A percentile compares a stretch with the other conserved stretches of the same genome.
Conservation (phyloP, 2,113 vertebrate genomes). For the Hypanus sabinus region DNA sequence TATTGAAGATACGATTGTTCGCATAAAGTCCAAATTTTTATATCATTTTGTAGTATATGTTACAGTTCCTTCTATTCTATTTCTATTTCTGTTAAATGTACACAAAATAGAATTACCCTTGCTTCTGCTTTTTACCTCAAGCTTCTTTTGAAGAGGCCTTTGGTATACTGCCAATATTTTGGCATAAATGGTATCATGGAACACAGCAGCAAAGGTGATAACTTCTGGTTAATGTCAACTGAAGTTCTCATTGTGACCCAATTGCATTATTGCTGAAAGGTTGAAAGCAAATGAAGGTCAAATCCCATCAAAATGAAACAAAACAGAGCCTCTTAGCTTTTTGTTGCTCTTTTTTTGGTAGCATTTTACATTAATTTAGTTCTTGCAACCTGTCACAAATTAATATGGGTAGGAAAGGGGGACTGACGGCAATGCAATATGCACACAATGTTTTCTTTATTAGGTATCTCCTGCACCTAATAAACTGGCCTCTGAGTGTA, state of each 20-base stretch:
- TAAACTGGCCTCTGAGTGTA: too few relatives aligned
- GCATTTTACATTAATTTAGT: not conserved
- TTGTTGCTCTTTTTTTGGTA: not conserved
- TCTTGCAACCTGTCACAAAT: not conserved
- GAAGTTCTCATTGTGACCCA: not conserved
- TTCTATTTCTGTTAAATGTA: not conserved
- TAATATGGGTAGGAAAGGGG: too few relatives aligned
- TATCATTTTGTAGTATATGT: not conserved
- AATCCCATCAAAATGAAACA: conserved; percentile 11
- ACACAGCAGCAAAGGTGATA: not conserved
- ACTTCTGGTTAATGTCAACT: not conserved
- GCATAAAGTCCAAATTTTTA: not conserved
- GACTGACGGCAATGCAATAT: not conserved
- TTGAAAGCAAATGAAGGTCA: not conserved
- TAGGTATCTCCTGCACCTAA: too few relatives aligned
- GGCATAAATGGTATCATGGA: not conserved
- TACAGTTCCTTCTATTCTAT: too few relatives aligned
- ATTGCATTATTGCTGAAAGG: not conserved
- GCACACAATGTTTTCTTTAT: too few relatives aligned
- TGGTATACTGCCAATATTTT: not conserved
- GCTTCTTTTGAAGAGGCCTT: not conserved
- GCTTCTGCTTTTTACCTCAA: not conserved
- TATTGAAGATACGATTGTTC: not conserved
- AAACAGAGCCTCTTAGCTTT: not conserved
- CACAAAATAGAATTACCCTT: not conserved